Evolutionary conservation across 2,888 invertebrate species (phyloP).

Genomic region (Drosophila nr. medialis): DNA sequence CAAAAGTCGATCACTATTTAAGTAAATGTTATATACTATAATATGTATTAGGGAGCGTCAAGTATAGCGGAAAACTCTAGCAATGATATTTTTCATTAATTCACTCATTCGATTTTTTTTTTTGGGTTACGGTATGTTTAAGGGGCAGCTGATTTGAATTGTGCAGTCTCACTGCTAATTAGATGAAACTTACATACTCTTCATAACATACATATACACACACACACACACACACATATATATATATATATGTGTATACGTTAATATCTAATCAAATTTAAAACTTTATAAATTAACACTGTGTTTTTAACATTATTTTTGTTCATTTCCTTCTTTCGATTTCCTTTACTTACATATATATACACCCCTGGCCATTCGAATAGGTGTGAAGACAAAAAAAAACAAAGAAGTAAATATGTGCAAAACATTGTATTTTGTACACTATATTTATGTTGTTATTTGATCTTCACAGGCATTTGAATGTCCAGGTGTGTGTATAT

Average conservation of each 20-base stretch:
- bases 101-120: constrained; percentile 8
- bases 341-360: constrained; percentile 2
- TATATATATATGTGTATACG: constrained; percentile 20
- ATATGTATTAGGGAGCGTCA: constrained; percentile 2
- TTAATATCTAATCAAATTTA: constrained; percentile 14
- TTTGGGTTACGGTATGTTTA: constrained; percentile 42
- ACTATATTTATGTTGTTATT: not conserved
- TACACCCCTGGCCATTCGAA: not conserved
- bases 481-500: not conserved
- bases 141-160: constrained; percentile 15
- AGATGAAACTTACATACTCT: constrained; percentile 32
- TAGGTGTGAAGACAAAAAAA: not conserved
- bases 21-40: constrained; percentile 41
- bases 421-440: not conserved
- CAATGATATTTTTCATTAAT: constrained; percentile 26
- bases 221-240: not conserved
- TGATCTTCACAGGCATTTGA: not conserved
- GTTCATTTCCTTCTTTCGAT: constrained; percentile 22
- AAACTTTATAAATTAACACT: constrained; percentile 22
- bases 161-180: constrained; percentile 27
- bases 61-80: constrained; percentile 16
- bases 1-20: constrained; percentile 33
- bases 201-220: constrained; percentile 10
- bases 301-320: constrained; percentile 33
- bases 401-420: not conserved